phyloP scores from a whole-genome alignment of 2,797 vertebrate species.

The Hybognathus amarus region DNA sequence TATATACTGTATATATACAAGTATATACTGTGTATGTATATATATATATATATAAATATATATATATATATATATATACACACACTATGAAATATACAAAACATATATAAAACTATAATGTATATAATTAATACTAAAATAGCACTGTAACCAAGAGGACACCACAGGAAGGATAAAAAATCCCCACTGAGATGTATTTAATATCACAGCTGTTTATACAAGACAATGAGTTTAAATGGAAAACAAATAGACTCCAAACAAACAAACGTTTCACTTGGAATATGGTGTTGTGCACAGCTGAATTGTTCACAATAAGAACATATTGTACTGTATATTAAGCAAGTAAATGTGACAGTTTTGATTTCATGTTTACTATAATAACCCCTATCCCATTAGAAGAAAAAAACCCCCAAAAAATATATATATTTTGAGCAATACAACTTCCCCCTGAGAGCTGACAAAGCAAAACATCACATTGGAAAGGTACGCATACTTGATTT shows the following conservation, averaged over 20 bases:
- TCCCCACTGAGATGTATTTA: background rate
- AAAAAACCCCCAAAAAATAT: too few species aligned
- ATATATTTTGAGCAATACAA: background rate
- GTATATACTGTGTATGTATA: too few species aligned
- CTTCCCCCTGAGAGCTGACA: background rate
- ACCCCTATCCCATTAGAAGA: background rate
- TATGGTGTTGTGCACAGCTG: background rate
- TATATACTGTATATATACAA: too few species aligned
- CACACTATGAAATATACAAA: too few species aligned
- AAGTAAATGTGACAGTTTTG: background rate
- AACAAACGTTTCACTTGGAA: background rate
- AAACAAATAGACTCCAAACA: background rate
- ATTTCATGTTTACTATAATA: background rate
- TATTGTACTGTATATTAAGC: background rate
- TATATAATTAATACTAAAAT: background rate
- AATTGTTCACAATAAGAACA: background rate
- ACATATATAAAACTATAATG: background rate
- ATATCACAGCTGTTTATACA: background rate
- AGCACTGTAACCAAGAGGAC: background rate
- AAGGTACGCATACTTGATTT: background rate
- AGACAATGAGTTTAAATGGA: background rate
- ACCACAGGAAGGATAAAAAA: background rate
- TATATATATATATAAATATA: too few species aligned
- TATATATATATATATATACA: too few species aligned
- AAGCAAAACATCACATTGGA: background rate